Evolutionary conservation across 2,888 invertebrate species (phyloP).

Genomic region (Trachelus stipa): DNA sequence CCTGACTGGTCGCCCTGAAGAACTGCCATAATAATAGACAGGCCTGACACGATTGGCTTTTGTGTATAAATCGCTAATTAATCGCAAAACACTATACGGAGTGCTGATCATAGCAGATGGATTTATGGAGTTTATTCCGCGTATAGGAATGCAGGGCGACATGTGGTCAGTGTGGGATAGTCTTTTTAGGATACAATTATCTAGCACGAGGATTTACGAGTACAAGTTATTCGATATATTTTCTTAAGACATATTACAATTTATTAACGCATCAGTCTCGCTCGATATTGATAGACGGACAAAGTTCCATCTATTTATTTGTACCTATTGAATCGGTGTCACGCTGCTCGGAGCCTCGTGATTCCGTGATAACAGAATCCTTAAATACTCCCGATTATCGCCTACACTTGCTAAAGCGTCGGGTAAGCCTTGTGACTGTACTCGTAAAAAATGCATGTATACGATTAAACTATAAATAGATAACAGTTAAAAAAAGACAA

Average conservation of each 20-base stretch:
- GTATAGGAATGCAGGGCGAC: conserved; percentile 16
- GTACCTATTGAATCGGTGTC: not conserved
- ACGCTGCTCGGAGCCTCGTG: not conserved
- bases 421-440: not conserved
- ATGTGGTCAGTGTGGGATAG: conserved; percentile 16
- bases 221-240: not conserved
- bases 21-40: not conserved
- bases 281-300: not conserved
- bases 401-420: not conserved
- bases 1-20: not conserved
- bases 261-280: not conserved
- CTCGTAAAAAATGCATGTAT: not conserved
- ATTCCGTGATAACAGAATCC: not conserved
- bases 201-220: not conserved
- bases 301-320: not conserved
- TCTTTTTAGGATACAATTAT: not conserved
- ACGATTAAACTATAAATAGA: no score
- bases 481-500: no score
- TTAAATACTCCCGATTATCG: not conserved
- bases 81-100: conserved; percentile 13
- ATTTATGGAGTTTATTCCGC: conserved; percentile 20
- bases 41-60: not conserved
- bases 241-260: not conserved
- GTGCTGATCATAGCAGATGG: conserved; percentile 2
- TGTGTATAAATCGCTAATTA: conserved; percentile 19